Conservation (phyloP, 2,113 vertebrate species). For the Fulica atra region DNA sequence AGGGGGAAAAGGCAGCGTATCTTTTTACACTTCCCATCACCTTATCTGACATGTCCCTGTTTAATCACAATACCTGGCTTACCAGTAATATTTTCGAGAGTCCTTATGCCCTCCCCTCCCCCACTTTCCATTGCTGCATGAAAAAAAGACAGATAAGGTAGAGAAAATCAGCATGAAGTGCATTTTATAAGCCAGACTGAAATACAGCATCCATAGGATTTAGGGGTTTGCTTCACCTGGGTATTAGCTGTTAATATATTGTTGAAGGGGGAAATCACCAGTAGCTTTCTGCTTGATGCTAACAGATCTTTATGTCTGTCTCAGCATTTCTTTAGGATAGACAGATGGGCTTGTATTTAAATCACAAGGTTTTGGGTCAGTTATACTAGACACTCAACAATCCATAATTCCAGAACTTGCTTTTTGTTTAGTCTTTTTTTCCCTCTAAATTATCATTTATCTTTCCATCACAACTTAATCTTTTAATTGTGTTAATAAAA, state of each 20-base stretch:
- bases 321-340: not conserved
- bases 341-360: not conserved
- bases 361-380: not conserved
- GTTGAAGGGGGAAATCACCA: not conserved
- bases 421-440: not conserved
- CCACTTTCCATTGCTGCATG: not conserved
- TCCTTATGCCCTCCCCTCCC: not conserved
- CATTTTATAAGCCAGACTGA: not conserved
- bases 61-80: constrained; percentile 45
- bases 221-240: not conserved
- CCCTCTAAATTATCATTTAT: not conserved
- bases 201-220: not conserved
- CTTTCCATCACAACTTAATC: not conserved
- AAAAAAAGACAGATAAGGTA: constrained; percentile 35
- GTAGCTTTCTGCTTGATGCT: not conserved
- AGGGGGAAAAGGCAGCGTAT: constrained; percentile 48
- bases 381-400: not conserved
- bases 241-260: not conserved
- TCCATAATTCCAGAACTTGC: not conserved
- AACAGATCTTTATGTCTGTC: not conserved
- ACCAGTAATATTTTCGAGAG: constrained; percentile 21
- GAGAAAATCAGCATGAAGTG: not conserved
- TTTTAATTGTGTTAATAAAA: not conserved
- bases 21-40: constrained; percentile 65
- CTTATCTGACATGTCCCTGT: constrained; percentile 47